Percentiles rank a stretch among this genome's conserved stretches.
Evolutionary conservation across 2,797 vertebrate species (phyloP).

Genomic region (Chloroceryle amazona): DNA sequence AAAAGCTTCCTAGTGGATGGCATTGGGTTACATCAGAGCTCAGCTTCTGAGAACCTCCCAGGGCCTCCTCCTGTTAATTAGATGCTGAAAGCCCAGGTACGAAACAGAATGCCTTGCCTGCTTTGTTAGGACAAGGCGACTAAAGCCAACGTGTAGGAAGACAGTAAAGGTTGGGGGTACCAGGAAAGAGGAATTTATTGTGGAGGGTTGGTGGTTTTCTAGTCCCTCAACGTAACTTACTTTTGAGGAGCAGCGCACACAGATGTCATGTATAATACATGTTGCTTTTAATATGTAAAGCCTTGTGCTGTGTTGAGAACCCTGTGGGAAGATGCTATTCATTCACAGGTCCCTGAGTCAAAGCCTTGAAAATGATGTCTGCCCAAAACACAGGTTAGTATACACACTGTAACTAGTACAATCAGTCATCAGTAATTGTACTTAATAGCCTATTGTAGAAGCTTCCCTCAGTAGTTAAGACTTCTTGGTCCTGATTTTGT

Average conservation of each 20-base stretch:
- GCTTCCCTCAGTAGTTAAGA: not conserved
- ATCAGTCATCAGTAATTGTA: not conserved
- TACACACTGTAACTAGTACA: not conserved
- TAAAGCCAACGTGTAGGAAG: not conserved
- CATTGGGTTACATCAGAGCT: conserved; percentile 33
- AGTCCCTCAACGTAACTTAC: not conserved
- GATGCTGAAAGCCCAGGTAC: not conserved
- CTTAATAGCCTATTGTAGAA: not conserved
- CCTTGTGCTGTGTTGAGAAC: not conserved
- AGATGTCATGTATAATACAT: not conserved
- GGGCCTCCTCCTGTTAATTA: conserved; percentile 32
- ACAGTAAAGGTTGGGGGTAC: not conserved
- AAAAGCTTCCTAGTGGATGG: conserved; percentile 53
- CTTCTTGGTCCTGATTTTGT: not conserved
- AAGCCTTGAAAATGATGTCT: not conserved
- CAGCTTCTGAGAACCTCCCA: conserved; percentile 18
- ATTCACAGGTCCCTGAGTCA: not conserved
- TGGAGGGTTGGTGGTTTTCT: not conserved
- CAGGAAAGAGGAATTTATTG: not conserved
- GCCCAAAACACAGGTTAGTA: not conserved
- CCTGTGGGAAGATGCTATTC: not conserved
- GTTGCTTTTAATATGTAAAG: conserved; percentile 6
- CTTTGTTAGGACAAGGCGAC: not conserved
- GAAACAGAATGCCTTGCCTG: not conserved
- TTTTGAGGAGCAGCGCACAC: not conserved